A percentile compares a stretch with the other conserved stretches of the same genome.
phyloP scores from a whole-genome alignment of 2,888 invertebrate species.

The Macrosiphum euphorbiae region DNA sequence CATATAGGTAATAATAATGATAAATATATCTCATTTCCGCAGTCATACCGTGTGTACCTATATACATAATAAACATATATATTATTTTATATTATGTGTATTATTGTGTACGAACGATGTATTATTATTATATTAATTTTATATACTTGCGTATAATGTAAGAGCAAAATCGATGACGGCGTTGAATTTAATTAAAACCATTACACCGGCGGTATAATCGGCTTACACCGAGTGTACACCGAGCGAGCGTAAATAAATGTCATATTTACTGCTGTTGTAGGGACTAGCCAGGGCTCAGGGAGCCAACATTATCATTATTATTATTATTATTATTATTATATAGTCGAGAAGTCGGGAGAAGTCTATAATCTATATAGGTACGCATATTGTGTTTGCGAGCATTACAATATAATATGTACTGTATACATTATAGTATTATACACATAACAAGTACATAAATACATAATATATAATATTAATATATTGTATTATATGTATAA shows the following conservation, averaged over 20 bases:
- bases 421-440: not conserved
- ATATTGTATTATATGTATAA: not conserved
- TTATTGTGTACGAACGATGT: not conserved
- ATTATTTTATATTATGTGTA: not conserved
- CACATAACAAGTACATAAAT: not conserved
- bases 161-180: not conserved
- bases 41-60: not conserved
- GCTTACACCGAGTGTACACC: constrained; percentile 23
- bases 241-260: not conserved
- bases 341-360: not conserved
- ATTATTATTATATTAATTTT: not conserved
- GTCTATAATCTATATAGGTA: not conserved
- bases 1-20: not conserved
- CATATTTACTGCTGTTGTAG: not conserved
- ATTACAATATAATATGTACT: not conserved
- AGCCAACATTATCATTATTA: not conserved
- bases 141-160: not conserved
- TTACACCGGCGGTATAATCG: constrained; percentile 16
- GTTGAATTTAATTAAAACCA: constrained; percentile 51
- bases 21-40: not conserved
- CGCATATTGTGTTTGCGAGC: not conserved
- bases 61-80: not conserved
- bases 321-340: not conserved
- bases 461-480: not conserved
- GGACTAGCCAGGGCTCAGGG: not conserved